A percentile compares a stretch with the other conserved stretches of the same genome.
Evolutionary conservation across 2,113 vertebrate genomes (phyloP).

Genomic region (Ciconia maguari): DNA sequence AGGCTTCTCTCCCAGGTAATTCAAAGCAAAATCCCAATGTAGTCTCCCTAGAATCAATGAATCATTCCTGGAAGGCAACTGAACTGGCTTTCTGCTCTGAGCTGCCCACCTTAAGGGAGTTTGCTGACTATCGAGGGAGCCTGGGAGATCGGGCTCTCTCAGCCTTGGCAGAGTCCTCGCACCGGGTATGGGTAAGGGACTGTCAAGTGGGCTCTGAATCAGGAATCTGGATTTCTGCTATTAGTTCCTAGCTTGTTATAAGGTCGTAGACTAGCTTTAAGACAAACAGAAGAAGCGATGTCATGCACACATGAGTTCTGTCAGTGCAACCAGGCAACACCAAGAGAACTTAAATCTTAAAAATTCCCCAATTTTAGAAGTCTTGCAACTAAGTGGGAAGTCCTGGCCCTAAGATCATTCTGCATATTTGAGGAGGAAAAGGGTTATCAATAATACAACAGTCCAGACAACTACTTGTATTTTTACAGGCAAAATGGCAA

Average conservation of each 20-base stretch:
- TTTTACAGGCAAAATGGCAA: neutral
- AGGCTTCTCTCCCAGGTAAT: neutral
- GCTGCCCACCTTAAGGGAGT: neutral
- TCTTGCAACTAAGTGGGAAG: neutral
- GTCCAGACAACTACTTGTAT: neutral
- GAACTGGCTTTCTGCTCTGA: neutral
- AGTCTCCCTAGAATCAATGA: neutral
- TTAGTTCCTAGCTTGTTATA: neutral
- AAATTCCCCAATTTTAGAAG: neutral
- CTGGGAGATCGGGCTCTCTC: fast-evolving
- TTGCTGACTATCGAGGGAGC: neutral
- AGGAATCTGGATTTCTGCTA: neutral
- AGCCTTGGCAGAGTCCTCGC: neutral
- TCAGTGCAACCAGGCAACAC: neutral
- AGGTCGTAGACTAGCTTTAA: neutral
- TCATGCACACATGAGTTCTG: neutral
- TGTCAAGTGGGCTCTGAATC: neutral
- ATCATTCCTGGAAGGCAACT: neutral
- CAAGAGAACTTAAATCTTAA: neutral
- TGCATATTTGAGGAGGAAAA: neutral
- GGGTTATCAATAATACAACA: neutral
- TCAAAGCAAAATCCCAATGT: neutral
- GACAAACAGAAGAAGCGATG: neutral
- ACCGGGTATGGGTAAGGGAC: neutral
- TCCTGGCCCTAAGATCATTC: neutral